Conservation (phyloP, 2,797 vertebrate species). For the Chlorospingus semifuscus region DNA sequence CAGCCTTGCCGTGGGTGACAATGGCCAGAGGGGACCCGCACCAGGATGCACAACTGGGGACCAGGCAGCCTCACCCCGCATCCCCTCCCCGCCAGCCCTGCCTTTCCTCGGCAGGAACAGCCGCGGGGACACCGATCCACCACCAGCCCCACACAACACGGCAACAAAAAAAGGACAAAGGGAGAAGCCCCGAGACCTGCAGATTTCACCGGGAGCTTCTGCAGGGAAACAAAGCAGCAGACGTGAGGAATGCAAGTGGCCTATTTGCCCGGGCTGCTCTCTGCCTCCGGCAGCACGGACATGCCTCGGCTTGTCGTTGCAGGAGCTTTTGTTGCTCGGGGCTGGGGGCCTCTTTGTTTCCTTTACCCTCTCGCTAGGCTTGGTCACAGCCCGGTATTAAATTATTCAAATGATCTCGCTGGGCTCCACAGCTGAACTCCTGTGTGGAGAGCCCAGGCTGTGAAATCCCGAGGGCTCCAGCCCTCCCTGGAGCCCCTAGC, state of each 20-base stretch:
- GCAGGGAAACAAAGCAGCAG: slow-evolving; percentile 60
- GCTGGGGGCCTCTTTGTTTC: slow-evolving; percentile 63
- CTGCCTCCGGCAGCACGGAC: slow-evolving; percentile 45
- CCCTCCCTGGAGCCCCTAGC: fast-evolving
- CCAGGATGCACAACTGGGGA: fast-evolving
- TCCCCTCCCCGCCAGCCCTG: not conserved
- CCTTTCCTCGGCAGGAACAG: not conserved
- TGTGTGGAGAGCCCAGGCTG: not conserved
- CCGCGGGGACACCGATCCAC: not conserved
- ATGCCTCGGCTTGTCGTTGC: slow-evolving; percentile 51
- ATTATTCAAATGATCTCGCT: slow-evolving; percentile 42
- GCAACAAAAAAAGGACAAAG: not conserved
- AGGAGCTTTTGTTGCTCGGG: slow-evolving; percentile 54
- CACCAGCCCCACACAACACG: not conserved
- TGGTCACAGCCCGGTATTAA: slow-evolving; percentile 53
- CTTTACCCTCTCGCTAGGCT: slow-evolving; percentile 51
- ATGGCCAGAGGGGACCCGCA: not conserved
- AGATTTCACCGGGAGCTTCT: slow-evolving; percentile 20
- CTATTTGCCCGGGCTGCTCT: slow-evolving; percentile 42
- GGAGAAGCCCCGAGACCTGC: slow-evolving; percentile 44
- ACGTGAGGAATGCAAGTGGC: slow-evolving; percentile 58
- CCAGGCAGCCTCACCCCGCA: not conserved
- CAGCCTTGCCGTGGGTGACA: not conserved
- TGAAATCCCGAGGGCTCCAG: not conserved
- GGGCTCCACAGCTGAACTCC: slow-evolving; percentile 8